Percentiles rank a stretch among this genome's conserved stretches.
phyloP scores from a whole-genome alignment of 2,113 vertebrate species.

The Rattus rattus region DNA sequence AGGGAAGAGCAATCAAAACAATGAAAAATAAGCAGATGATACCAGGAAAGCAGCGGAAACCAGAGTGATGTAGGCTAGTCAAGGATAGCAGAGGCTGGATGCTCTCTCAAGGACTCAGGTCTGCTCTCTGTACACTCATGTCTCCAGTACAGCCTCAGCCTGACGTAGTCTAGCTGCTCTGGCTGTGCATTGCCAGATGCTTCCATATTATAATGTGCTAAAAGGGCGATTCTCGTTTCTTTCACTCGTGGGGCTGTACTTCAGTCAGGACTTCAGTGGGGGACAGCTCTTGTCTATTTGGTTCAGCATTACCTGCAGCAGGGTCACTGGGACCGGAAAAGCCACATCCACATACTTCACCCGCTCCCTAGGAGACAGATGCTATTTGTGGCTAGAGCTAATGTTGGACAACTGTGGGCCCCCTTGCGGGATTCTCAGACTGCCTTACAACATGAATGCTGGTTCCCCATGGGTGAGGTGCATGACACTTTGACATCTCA shows the following conservation, averaged over 20 bases:
- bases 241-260: not conserved
- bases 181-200: slow-evolving; percentile 27
- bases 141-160: slow-evolving; percentile 3
- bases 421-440: not conserved
- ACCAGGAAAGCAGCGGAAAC: slow-evolving; percentile 62
- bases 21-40: slow-evolving; percentile 76
- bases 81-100: slow-evolving; percentile 3
- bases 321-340: not conserved
- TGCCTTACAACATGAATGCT: not conserved
- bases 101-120: not conserved
- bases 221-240: not conserved
- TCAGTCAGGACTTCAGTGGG: not conserved
- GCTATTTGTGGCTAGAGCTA: not conserved
- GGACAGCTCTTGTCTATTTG: not conserved
- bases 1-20: slow-evolving; percentile 80
- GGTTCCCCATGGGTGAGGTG: not conserved
- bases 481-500: not conserved
- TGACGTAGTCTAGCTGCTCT: not conserved
- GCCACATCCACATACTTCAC: not conserved
- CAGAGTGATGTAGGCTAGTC: not conserved
- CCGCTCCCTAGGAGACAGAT: not conserved
- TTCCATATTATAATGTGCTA: not conserved
- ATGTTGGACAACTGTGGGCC: too few species aligned
- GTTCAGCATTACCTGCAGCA: not conserved
- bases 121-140: not conserved